Conservation (phyloP, 2,888 invertebrate genomes). For the Eupithecia insigniata region DNA sequence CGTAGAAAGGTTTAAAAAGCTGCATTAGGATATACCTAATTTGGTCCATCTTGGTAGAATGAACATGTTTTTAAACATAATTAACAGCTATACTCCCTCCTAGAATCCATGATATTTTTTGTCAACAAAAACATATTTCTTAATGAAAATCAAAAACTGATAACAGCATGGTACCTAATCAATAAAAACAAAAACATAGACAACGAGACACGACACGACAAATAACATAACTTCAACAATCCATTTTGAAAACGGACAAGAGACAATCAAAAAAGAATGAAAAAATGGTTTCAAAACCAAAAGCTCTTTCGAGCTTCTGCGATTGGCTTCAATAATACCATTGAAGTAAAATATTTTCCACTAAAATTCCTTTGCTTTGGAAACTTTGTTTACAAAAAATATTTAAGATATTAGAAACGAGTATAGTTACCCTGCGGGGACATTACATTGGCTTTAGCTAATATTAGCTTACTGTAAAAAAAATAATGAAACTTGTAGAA, state of each 20-base stretch:
- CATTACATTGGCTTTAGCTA: neutral
- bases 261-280: too few relatives aligned
- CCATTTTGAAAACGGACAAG: neutral
- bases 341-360: neutral
- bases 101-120: neutral
- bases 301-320: neutral
- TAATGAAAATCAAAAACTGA: neutral
- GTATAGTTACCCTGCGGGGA: neutral
- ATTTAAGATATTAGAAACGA: neutral
- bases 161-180: too few relatives aligned
- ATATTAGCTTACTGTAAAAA: neutral
- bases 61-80: slow-evolving; percentile 21
- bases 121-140: neutral
- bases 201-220: neutral
- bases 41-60: slow-evolving; percentile 35
- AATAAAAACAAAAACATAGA: neutral
- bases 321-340: neutral
- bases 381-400: neutral
- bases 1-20: slow-evolving; percentile 28
- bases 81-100: neutral
- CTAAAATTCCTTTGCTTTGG: neutral
- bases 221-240: neutral
- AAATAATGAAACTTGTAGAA: neutral
- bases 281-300: too few relatives aligned
- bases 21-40: slow-evolving; percentile 13